Conservation (phyloP, 2,797 vertebrate species). For the Argyrosomus regius region DNA sequence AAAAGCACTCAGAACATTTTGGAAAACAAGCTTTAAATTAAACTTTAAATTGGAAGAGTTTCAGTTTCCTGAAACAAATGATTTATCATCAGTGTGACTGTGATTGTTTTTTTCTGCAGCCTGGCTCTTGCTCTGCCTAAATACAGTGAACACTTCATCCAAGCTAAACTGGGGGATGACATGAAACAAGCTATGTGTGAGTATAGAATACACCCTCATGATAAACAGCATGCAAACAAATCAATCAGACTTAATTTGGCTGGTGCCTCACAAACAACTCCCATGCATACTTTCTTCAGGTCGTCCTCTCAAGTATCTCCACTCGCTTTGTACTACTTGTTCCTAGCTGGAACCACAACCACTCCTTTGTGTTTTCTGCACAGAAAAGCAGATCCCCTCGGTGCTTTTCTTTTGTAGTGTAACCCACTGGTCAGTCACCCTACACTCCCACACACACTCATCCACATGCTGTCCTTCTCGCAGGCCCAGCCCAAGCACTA, state of each 20-base stretch:
- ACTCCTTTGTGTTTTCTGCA: conserved; percentile 68
- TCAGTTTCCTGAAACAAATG: neutral
- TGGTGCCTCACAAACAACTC: conserved; percentile 23
- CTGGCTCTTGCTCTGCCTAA: conserved; percentile 96
- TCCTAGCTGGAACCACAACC: conserved; percentile 54
- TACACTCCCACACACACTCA: conserved; percentile 65
- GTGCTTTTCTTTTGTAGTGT: conserved; percentile 72
- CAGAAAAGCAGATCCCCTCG: conserved; percentile 57
- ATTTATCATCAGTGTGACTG: conserved; percentile 18
- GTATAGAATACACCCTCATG: conserved; percentile 72
- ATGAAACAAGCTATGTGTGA: conserved; percentile 95
- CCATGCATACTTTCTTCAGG: conserved; percentile 33
- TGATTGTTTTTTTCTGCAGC: conserved; percentile 84
- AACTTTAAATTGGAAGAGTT: neutral
- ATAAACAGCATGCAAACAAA: conserved; percentile 25
- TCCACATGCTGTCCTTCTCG: conserved; percentile 65
- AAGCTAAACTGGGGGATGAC: conserved; percentile 93
- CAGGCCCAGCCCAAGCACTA: conserved; percentile 44
- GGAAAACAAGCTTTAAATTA: neutral
- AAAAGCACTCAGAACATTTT: neutral
- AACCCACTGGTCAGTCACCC: conserved; percentile 73
- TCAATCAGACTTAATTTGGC: neutral
- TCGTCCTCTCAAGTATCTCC: conserved; percentile 18
- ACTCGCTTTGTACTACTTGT: conserved; percentile 43
- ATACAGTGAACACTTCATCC: conserved; percentile 98